Base-by-base conservation (phyloP, 1,140 invertebrate genomes). In the Zaprionus tsacasi region DNA sequence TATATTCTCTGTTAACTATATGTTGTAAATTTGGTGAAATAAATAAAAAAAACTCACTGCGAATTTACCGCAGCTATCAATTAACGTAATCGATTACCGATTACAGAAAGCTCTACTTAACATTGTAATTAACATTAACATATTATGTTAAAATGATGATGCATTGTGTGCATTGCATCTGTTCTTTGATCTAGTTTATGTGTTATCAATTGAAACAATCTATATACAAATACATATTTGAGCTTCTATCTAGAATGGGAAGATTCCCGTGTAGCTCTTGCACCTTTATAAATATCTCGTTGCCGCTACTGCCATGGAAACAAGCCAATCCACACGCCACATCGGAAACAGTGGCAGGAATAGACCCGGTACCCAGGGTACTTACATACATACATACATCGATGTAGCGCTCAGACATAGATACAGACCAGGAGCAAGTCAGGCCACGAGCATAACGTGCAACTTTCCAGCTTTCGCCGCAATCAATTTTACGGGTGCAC, bases 381-480 rank as follows among this genome's bases (percentile, higher is more conserved):
- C 36, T 55, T 43, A 27, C 36, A 79, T 54, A 52, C 17, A n/a
- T n/a, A n/a, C n/a, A n/a, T n/a, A n/a, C n/a, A 12, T 38, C 12
- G 40, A 40, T 48, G 64, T 64, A 48, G 17, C 45, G 17, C 17
- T 56, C 61, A 66, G 50, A n/a, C 21, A 55, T 48, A 45, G 56
- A 65, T 36, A 30, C 64, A 79, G 74, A 89, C 73, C 70, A 76
- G 71, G 61, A 80, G 74, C 85, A 89, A 89, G 86, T 89, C 85
- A 89, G 85, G 85, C 85, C 86, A 89, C 85, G 85, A 89, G 81
- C 76, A 79, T 89, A 89, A 91, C 89, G 89, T 89, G 89, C 89
- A 91, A 89, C 89, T 91, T 91, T 91, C 89, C 89, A 91, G 89
- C 89, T 91, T 91, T 91, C 85, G 79, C 82, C 81, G 89, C 89